Evolutionary conservation across 2,797 vertebrate species (phyloP), one percentile per base, ranked within the genome.

Genomic region (Perodicticus potto): DNA sequence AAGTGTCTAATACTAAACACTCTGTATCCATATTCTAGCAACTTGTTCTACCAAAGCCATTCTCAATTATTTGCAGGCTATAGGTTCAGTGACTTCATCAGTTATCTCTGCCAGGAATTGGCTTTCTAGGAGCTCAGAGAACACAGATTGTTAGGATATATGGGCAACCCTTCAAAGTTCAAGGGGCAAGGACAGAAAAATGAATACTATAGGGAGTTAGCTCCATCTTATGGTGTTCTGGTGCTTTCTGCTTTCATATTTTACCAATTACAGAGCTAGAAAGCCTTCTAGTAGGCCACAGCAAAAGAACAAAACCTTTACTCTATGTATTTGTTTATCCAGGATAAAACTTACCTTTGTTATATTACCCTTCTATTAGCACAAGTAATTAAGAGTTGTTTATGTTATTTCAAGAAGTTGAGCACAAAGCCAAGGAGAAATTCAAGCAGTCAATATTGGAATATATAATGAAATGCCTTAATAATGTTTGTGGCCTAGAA

Each of bases 401-500:
- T 95, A 69, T 86, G 77, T 73, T 85, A 94, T 57, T 89, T 96
- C 91, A 89, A 82, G 83, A 88, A 95, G 32, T 43, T 86, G 89
- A 92, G 78, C 77, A 88, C n/a, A 95, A 98, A 97, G 96, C 92
- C 84, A 92, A 0, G 2, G 72, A 97, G 92, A 85, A 97, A 94
- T 29, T 90, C 87, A 97, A 95, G 84, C 69, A 96, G 97, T 95
- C 83, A 91, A 32, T 84, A 57, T 32, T 65, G 27, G 32, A 95
- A 27, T 88, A 95, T 77, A 63, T 95, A 93, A 96, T 87, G 93
- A 98, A 97, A 97, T 89, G 92, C 45, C 93, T 97, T 88, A 97
- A 97, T 94, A 96, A 97, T 96, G 96, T 95, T 96, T 86, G 74
- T 92, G 95, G 96, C 93, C 90, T 95, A 95, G 85, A 84, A 97